Conservation (phyloP, 2,888 invertebrate genomes). For the Scotopteryx bipunctaria region DNA sequence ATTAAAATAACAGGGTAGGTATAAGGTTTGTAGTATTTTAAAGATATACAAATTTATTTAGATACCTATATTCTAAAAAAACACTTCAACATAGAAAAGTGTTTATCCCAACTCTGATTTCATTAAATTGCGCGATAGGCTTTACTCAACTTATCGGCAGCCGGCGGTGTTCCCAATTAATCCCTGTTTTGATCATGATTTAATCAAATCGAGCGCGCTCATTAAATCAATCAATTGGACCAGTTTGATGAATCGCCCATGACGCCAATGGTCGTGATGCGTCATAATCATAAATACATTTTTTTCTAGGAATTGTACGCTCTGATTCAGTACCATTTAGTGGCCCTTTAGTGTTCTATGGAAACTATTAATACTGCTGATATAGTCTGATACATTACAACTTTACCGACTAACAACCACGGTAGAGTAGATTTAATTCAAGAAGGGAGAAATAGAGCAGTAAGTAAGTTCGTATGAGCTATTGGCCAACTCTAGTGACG, state of each 20-base stretch:
- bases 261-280: slow-evolving; percentile 14
- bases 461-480: too few species aligned
- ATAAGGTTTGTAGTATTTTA: too few species aligned
- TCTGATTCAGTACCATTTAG: slow-evolving; percentile 22
- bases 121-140: neutral
- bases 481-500: too few species aligned
- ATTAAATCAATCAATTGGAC: slow-evolving; percentile 34
- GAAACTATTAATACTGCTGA: neutral
- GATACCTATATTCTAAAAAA: too few species aligned
- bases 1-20: too few species aligned
- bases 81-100: neutral
- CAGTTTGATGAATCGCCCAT: slow-evolving; percentile 23
- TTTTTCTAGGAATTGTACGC: slow-evolving; percentile 22
- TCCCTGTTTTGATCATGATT: slow-evolving; percentile 30
- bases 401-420: too few species aligned
- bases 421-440: too few species aligned
- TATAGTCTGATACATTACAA: too few species aligned
- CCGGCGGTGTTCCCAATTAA: slow-evolving; percentile 4
- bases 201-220: slow-evolving; percentile 34
- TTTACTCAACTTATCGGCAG: slow-evolving; percentile 9
- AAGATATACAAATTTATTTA: too few species aligned
- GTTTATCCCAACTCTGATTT: too few species aligned
- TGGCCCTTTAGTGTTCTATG: neutral
- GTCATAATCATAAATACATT: slow-evolving; percentile 19
- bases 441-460: too few species aligned